Base-by-base conservation (phyloP, 1,140 invertebrate species). In the Dendrolimus punctatus region DNA sequence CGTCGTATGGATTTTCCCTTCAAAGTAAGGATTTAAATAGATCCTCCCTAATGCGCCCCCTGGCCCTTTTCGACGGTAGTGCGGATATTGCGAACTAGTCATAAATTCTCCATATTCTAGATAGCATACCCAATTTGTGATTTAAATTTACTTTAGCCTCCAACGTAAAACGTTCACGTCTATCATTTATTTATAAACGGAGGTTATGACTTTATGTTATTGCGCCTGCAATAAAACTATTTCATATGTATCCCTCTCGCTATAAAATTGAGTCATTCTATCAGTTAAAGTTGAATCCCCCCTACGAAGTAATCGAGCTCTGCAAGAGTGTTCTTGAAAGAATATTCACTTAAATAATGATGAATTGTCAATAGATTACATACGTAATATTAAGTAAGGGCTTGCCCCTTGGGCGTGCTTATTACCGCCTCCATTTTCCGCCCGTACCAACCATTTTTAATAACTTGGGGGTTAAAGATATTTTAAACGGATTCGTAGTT, bases 171-270 rank as follows among this genome's bases (percentile, higher is more conserved):
- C 49, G 64, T 77, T 66, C 70, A 64, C 57, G 49, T 60, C 52
- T 60, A 57, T 52, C 64, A 68, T 72, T 73, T 72, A 73, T 71
- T 71, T 71, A 65, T 75, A 55, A 58, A 36, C 55, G 55, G 52
- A 63, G 57, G 66, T 73, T 72, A 75, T 71, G 62, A 66, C 64
- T 73, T 76, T 72, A 73, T 64, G 60, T 64, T 76, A 72, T 69
- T 70, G 64, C 54, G 51, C 62, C 58, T 61, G 70, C 66, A 64
- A 76, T 80, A 71, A 73, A 78, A 66, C 49, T 40, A 54, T 38
- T 49, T 47, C 48, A 52, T 64, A 67, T 67, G 52, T 61, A 64
- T 55, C 49, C 36, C 59, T 59, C 55, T 66, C 52, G 43, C 53
- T 59, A 64, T 79, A 64, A 74, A 70, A 67, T 59, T 43, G 23